phyloP scores from a whole-genome alignment of 1,140 invertebrate genomes.

The Carposina sasakii region DNA sequence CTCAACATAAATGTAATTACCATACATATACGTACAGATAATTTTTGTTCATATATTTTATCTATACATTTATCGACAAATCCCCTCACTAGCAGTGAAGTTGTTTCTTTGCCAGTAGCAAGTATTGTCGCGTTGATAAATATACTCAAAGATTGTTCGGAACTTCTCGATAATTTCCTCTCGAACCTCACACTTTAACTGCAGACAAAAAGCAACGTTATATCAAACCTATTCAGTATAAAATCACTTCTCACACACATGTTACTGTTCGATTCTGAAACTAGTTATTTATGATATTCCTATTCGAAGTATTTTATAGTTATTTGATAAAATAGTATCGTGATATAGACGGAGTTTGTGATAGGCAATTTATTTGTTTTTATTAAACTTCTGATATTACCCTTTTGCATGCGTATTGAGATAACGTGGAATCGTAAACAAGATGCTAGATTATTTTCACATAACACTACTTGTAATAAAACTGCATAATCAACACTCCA shows the following conservation, averaged over 20 bases:
- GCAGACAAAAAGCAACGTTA: constrained; percentile 31
- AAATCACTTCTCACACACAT: constrained; percentile 16
- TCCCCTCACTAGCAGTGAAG: constrained; percentile 50
- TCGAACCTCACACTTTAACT: constrained; percentile 41
- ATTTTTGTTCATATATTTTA: constrained; percentile 3
- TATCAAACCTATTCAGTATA: constrained; percentile 18
- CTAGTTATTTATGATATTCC: constrained; percentile 62
- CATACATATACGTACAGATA: too few species aligned
- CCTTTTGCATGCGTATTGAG: too few species aligned
- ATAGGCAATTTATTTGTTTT: constrained; percentile 55
- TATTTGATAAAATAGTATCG: constrained; percentile 68
- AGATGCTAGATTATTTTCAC: too few species aligned
- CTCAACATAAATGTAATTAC: too few species aligned
- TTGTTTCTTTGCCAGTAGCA: constrained; percentile 67
- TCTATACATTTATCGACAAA: constrained; percentile 32
- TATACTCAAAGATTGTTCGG: constrained; percentile 69
- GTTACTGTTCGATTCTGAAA: constrained; percentile 24
- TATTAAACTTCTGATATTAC: constrained; percentile 44
- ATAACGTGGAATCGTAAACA: too few species aligned
- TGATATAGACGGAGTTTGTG: constrained; percentile 59
- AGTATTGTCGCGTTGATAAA: constrained; percentile 69
- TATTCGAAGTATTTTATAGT: constrained; percentile 64
- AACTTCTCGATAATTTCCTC: constrained; percentile 63
- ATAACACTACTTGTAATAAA: too few species aligned
- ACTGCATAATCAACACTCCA: too few species aligned